These are phyloP conservation scores for Tetranychus piercei DNA, from an alignment of 2,888 invertebrate genomes.

Conservation along the genomic window DNA sequence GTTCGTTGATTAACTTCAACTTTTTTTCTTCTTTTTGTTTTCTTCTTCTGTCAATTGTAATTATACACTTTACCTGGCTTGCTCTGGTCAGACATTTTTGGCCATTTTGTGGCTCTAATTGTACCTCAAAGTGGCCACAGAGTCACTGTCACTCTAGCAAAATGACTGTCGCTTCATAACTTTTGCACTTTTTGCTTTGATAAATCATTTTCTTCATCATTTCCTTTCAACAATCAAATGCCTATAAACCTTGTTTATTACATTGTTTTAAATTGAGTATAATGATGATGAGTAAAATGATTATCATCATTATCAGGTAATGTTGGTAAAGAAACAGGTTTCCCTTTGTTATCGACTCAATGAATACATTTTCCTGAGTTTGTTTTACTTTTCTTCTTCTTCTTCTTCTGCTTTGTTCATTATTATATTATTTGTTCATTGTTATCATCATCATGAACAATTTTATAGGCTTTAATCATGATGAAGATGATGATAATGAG, in stretches of 20 bases:
- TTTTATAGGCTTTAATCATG: background rate
- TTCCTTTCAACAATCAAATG: background rate
- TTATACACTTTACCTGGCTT: background rate
- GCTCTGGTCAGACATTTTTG: background rate
- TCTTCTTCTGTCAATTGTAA: no score
- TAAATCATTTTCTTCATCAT: background rate
- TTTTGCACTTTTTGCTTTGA: no score
- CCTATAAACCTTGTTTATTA: background rate
- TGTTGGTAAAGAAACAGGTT: background rate
- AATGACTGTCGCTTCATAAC: no score
- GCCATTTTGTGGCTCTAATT: background rate
- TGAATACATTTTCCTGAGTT: background rate
- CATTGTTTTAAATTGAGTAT: background rate
- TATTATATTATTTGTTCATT: background rate
- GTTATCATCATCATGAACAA: background rate
- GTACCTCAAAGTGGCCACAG: background rate
- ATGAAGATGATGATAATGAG: background rate
- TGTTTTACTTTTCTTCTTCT: no score
- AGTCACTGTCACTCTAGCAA: no score
- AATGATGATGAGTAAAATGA: background rate
- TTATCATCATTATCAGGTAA: background rate
- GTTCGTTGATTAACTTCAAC: no score
- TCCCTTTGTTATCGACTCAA: background rate
- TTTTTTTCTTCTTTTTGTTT: no score
- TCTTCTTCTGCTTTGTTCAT: no score